Base-by-base conservation (phyloP, 2,113 vertebrate genomes). In the Alligator mississippiensis region DNA sequence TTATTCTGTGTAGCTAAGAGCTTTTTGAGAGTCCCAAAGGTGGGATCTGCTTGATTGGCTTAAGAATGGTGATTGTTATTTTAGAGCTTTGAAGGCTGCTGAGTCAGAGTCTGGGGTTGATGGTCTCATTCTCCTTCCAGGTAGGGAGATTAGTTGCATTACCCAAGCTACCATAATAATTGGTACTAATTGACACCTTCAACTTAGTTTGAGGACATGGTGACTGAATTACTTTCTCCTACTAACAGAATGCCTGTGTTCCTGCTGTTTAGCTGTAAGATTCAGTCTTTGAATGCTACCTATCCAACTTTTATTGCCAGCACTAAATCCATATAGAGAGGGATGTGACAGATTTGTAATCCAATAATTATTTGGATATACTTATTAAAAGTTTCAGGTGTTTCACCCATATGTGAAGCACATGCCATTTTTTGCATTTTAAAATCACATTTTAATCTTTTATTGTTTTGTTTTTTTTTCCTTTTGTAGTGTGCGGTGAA, bases 361-460 rank as follows among this genome's bases (percentile, higher is more conserved):
- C 61, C 87, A 87, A 63, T 34, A 64, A 14, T 27, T 79, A 9
- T 79, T 78, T 34, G 5, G 63, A 77, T 30, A 17, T 68, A 68
- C 17, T 5, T 30, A 68, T 68, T 34, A 30, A 38, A 62, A 88
- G 3, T 7, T 47, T 18, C 28, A n/a, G 28, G 19, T 64, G 38
- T 88, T 87, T 89, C 11, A 57, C 1, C 14, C 0, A 1, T 15
- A 38, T 21, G 4, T 82, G 74, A 78, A 68, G 11, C 19, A 0
- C 6, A 55, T 89, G 81, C 55, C 47, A 9, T 54, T 68, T 38
- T 22, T 72, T 5, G 30, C 22, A 22, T 74, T 74, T 74, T 47
- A 47, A 11, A 74, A 47, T 24, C 21, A 74, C 21, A 22, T 22
- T 38, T 38, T 21, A 72, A 19, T 22, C 19, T 38, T 38, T 72